phyloP scores from a whole-genome alignment of 2,113 vertebrate genomes.

The Clinocottus analis region DNA sequence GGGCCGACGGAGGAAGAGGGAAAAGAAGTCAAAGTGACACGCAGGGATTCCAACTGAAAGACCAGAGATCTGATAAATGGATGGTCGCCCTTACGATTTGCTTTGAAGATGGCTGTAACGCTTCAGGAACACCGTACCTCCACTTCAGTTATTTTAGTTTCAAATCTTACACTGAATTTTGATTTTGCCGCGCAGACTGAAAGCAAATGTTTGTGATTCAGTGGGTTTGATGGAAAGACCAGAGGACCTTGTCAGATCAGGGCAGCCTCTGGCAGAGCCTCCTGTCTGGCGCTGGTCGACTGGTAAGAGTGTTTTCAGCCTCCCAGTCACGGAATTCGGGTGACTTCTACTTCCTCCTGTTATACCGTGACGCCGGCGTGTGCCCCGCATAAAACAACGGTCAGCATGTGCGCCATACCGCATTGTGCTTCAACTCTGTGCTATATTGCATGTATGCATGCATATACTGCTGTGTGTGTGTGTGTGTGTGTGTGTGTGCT shows the following conservation, averaged over 20 bases:
- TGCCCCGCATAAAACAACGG: slow-evolving; percentile 15
- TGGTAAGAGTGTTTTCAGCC: slow-evolving; percentile 48
- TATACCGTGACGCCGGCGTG: slow-evolving; percentile 2
- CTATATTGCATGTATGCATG: slow-evolving; percentile 33
- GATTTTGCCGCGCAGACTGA: slow-evolving; percentile 14
- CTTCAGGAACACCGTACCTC: neutral
- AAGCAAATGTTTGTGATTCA: slow-evolving; percentile 39
- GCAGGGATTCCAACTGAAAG: slow-evolving; percentile 23
- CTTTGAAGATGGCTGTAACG: slow-evolving; percentile 35
- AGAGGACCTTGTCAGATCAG: slow-evolving; percentile 63
- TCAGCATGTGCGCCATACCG: slow-evolving; percentile 21
- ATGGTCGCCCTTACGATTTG: slow-evolving; percentile 43
- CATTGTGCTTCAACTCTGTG: slow-evolving; percentile 3
- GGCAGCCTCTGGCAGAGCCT: slow-evolving; percentile 56
- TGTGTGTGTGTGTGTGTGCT: slow-evolving; percentile 45
- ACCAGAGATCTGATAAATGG: slow-evolving; percentile 25
- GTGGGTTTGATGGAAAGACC: slow-evolving; percentile 39
- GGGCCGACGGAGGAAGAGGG: slow-evolving; percentile 18
- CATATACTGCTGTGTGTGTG: slow-evolving; percentile 32
- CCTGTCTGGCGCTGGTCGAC: slow-evolving; percentile 49
- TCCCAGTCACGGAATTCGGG: slow-evolving; percentile 63
- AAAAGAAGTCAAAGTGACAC: slow-evolving; percentile 33
- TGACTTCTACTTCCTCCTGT: slow-evolving; percentile 29
- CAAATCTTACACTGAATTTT: neutral
- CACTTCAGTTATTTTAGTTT: neutral